Percentiles rank a stretch among this genome's conserved stretches.
These are phyloP conservation scores for Rotaria socialis DNA, from an alignment of 2,888 invertebrate species.

Conservation along the genomic window DNA sequence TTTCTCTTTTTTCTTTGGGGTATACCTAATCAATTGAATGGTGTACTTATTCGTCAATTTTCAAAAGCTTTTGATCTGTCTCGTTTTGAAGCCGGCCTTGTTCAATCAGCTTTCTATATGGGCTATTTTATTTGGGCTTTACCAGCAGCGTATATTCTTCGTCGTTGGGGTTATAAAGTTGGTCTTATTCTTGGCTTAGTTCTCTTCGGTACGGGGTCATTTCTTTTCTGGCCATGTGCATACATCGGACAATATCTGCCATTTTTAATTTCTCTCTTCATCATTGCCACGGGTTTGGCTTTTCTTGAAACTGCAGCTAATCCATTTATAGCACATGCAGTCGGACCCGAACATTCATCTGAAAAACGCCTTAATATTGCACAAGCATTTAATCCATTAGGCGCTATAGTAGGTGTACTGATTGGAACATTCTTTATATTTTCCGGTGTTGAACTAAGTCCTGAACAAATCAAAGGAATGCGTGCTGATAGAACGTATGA, in stretches of 20 bases:
- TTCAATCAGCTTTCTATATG: constrained; percentile 29
- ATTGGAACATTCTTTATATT: constrained; percentile 25
- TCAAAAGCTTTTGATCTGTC: constrained; percentile 5
- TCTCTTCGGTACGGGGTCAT: not conserved
- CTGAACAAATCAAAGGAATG: not conserved
- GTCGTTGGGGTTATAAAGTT: not conserved
- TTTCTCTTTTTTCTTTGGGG: constrained; percentile 25
- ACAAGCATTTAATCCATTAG: constrained; percentile 34
- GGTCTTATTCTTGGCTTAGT: not conserved
- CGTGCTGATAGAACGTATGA: not conserved
- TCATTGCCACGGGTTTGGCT: constrained; percentile 23
- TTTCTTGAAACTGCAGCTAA: constrained; percentile 33
- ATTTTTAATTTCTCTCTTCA: not conserved
- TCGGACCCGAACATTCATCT: not conserved
- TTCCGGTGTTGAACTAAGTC: constrained; percentile 18
- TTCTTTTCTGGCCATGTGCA: constrained; percentile 19
- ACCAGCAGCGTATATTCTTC: not conserved
- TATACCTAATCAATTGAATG: constrained; percentile 15
- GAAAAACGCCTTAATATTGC: constrained; percentile 20
- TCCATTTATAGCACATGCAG: constrained; percentile 9
- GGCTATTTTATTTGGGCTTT: constrained; percentile 25
- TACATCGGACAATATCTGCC: not conserved
- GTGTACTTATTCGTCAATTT: constrained; percentile 12
- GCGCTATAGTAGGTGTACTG: constrained; percentile 13
- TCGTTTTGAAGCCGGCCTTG: constrained; percentile 21